Percentiles rank a stretch among this genome's conserved stretches.
Evolutionary conservation across 2,797 vertebrate genomes (phyloP).

Genomic region (Coregonus suidteri): DNA sequence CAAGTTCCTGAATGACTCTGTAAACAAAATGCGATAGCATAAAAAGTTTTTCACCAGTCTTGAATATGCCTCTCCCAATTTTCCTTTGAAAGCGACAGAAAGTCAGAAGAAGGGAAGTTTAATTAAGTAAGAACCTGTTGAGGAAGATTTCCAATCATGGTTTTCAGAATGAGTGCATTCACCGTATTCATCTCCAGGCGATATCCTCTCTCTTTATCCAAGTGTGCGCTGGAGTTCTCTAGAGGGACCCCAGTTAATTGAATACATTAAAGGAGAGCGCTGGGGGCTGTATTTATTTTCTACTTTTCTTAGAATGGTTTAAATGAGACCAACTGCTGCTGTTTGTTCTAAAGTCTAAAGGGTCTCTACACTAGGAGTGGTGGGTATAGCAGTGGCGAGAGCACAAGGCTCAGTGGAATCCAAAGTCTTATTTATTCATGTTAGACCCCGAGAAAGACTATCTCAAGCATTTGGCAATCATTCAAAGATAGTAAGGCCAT

Average conservation of each 20-base stretch:
- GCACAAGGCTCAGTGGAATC: slow-evolving; percentile 73
- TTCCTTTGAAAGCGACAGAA: slow-evolving; percentile 71
- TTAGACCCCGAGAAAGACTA: slow-evolving; percentile 70
- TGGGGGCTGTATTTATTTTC: slow-evolving; percentile 83
- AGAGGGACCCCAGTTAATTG: slow-evolving; percentile 83
- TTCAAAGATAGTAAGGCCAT: slow-evolving; percentile 63
- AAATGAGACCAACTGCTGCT: slow-evolving; percentile 78
- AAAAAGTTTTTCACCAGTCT: slow-evolving; percentile 66
- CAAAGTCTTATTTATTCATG: slow-evolving; percentile 78
- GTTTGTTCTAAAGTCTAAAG: slow-evolving; percentile 73
- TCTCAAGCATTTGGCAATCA: slow-evolving; percentile 66
- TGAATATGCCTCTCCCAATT: slow-evolving; percentile 65
- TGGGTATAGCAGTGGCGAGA: slow-evolving; percentile 64
- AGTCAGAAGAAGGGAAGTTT: slow-evolving; percentile 79
- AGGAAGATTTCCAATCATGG: slow-evolving; percentile 81
- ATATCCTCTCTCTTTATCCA: slow-evolving; percentile 78
- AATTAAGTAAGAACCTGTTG: slow-evolving; percentile 85
- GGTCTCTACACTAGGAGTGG: slow-evolving; percentile 75
- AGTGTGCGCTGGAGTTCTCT: slow-evolving; percentile 75
- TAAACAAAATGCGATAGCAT: slow-evolving; percentile 70
- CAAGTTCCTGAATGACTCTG: slow-evolving; percentile 58
- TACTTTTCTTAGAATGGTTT: slow-evolving; percentile 82
- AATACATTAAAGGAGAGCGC: slow-evolving; percentile 84
- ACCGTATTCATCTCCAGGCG: slow-evolving; percentile 81
- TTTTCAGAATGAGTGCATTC: slow-evolving; percentile 79